Base-by-base conservation (phyloP, 2,888 invertebrate genomes). In the Lysandra coridon region DNA sequence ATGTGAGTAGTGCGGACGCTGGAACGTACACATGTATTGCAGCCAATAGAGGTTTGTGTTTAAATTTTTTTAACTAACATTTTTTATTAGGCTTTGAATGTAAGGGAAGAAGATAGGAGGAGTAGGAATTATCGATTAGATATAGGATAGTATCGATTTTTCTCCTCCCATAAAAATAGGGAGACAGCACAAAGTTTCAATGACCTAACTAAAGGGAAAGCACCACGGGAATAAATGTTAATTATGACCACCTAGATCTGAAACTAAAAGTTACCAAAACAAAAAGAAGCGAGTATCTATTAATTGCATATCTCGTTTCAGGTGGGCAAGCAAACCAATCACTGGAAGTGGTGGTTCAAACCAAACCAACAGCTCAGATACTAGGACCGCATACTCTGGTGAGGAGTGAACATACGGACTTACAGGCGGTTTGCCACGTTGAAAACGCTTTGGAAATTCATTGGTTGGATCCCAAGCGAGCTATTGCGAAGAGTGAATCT, bases 1-100 rank as follows among this genome's bases (percentile, higher is more conserved):
- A 84, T 69, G 85, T 87, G 1, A 84, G 79, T 62, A 88, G 89
- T 62, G 82, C 80, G 30, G 85, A 89, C 49, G 83, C 85, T 17
- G 92, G 94, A n/a, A 78, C 85, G 3, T 95, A 92, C 81, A 86
- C 90, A 0, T 95, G 95, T 81, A 81, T 88, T 0, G 94, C 93
- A 60, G 84, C 84, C 10, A 95, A 94, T 81, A 90, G 86, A 89
- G 95, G 95, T 95, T 86, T 37, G 80, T 69, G 17, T 69, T 33
- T 69, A 1, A 2, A 3, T 53, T 53, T 53, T 53, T 12, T 7
- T 1, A 49, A 6, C 40, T 40, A 40, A 40, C 5, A 6, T 5
- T 40, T 40, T 40, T 40, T 40, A 40, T 5, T 6, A 12, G 49
- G 49, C 49, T 10, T 49, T 49, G 10, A 49, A 10, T 7, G 49